Base-by-base conservation (phyloP, 2,113 vertebrate species). In the Pomatostomus ruficeps region DNA sequence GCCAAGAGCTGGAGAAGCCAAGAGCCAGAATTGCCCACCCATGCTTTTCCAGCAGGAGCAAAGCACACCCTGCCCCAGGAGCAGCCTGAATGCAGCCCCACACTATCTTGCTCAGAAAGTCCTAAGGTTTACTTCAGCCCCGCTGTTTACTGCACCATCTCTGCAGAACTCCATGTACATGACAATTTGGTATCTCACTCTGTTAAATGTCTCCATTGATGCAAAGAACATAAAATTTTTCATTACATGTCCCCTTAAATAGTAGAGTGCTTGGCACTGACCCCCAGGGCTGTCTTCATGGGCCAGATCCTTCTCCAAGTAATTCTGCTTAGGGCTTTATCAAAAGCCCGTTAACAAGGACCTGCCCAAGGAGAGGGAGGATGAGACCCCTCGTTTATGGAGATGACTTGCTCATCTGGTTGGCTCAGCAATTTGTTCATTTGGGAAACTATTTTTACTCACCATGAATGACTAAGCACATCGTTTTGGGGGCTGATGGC, bases 401-500 rank as follows among this genome's bases (percentile, higher is more conserved):
- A 90, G 63, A 58, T 62, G 33, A 90, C 36, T 57, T 55, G 36
- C 66, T 94, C 81, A 80, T 73, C 65, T 88, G 45, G 66, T 78
- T 92, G 72, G 59, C 74, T 92, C 94, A 95, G 77, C 66, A 52
- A 62, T 89, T 85, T 83, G 26, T 87, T 95, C 77, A 36, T 87
- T 96, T 88, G 59, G 20, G 33, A 92, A 95, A 91, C 80, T 97
- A 93, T 94, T 97, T 96, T 96, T 96, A 85, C 48, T 93, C 80
- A 57, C 28, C 45, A 10, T 48, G 38, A 86, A 81, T 94, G 90
- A 95, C 43, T 70, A 94, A 94, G 72, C 66, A 91, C 31, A 29
- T 94, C 75, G 17, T 61, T 94, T 92, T 90, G 72, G 93, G 94
- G 93, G 79, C 68, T 95, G 88, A 51, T 95, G 88, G 76, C 76